Percentiles rank a stretch among this genome's conserved stretches.
These are phyloP conservation scores for Ostrea denselamellosa DNA, from an alignment of 1,140 invertebrate genomes.

Conservation along the genomic window DNA sequence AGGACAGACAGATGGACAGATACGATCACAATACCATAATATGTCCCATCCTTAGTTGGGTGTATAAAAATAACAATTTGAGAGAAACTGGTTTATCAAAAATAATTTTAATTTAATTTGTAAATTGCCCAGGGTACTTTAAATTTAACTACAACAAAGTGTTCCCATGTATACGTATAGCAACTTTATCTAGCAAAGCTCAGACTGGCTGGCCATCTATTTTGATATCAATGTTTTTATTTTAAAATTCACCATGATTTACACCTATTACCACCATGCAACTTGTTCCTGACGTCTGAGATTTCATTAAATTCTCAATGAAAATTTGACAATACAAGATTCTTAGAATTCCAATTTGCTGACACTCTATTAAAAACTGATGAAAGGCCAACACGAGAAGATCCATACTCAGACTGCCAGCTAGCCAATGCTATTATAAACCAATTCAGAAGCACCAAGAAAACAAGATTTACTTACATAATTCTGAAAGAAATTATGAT, in stretches of 20 bases:
- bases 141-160: too few species aligned
- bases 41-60: too few species aligned
- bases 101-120: too few species aligned
- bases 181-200: background rate
- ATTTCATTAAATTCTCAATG: background rate
- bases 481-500: background rate
- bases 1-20: too few species aligned
- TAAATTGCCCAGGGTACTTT: too few species aligned
- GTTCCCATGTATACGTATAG: background rate
- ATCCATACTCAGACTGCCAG: background rate
- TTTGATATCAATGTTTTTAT: background rate
- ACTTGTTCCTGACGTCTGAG: background rate
- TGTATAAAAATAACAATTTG: too few species aligned
- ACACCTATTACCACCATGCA: background rate
- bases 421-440: background rate
- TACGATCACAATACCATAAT: too few species aligned
- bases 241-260: background rate
- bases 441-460: background rate
- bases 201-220: background rate
- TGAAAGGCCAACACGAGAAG: background rate
- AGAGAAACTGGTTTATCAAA: too few species aligned
- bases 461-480: slow-evolving; percentile 15
- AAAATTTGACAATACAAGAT: background rate
- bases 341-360: background rate
- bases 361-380: background rate